Base-by-base conservation (phyloP, 2,113 vertebrate genomes). In the Madoqua kirkii region DNA sequence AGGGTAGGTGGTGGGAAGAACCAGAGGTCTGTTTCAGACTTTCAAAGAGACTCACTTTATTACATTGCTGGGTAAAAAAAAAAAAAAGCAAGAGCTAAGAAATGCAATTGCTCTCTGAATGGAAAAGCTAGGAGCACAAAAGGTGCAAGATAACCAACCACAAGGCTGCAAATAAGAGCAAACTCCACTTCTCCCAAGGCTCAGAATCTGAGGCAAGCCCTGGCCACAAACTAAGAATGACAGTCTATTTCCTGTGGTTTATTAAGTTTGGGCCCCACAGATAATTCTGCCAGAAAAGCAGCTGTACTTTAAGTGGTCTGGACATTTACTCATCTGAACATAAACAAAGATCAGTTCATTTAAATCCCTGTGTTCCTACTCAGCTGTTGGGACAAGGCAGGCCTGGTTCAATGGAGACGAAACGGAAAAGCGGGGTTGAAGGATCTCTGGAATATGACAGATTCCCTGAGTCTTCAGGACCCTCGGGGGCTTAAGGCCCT, bases 391-490 rank as follows among this genome's bases (percentile, higher is more conserved):
- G 83, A 67, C 50, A n/a, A 94, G 33, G 64, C 78, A 90, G 95
- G 82, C 94, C 96, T 0, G 12, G 98, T 57, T 96, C 82, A 89
- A 2, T 55, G 57, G 40, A 29, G 96, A 91, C 91, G 93, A 97
- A 96, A 96, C 48, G 74, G 59, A 93, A 98, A 97, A 94, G 79
- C 23, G 57, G 92, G 97, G 91, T 96, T 79, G n/a, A 97, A 98
- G 96, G 90, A 90, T 52, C 92, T 94, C 89, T 81, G 83, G 17
- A 86, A 83, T 64, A 59, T 62, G 89, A 97, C 64, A 79, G 95
- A 93, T 98, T 98, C 89, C 98, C 97, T 97, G 94, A 98, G 97
- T 95, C 95, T 94, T 97, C 97, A 92, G 95, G 89, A 98, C 97
- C 87, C 95, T 92, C 89, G 91, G 92, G 97, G 78, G 97, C 96